phyloP scores from a whole-genome alignment of 1,140 invertebrate genomes.

The Tribolium castaneum region DNA sequence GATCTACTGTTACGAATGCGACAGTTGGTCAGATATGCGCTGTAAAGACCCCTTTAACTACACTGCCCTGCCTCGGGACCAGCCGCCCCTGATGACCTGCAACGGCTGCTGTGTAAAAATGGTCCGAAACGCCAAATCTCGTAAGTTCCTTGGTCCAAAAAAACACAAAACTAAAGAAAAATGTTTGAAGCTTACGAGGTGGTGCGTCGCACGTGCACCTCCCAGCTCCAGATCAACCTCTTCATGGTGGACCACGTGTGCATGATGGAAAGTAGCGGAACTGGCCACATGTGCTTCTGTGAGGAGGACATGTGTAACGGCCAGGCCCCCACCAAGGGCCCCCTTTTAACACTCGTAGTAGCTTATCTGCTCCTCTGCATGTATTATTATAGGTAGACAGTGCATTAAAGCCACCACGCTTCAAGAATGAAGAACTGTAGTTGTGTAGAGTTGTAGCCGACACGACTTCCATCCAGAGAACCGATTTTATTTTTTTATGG shows the following conservation, averaged over 20 bases:
- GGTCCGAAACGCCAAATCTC: slow-evolving; percentile 87
- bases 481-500: slow-evolving; percentile 7
- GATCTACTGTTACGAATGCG: slow-evolving; percentile 94
- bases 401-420: slow-evolving; percentile 20
- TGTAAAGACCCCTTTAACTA: slow-evolving; percentile 95
- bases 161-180: no score
- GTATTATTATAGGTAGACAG: slow-evolving; percentile 53
- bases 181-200: slow-evolving; percentile 83
- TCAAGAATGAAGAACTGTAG: neutral
- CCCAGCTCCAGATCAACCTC: slow-evolving; percentile 93
- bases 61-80: slow-evolving; percentile 84
- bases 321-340: slow-evolving; percentile 50
- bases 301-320: slow-evolving; percentile 95
- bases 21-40: slow-evolving; percentile 87
- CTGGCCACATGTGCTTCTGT: slow-evolving; percentile 98
- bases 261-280: slow-evolving; percentile 97
- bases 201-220: slow-evolving; percentile 89
- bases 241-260: slow-evolving; percentile 98
- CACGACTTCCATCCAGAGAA: slow-evolving; percentile 6
- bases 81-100: slow-evolving; percentile 86
- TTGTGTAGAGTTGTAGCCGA: neutral
- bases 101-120: slow-evolving; percentile 96
- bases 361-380: slow-evolving; percentile 55
- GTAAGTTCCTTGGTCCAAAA: slow-evolving; percentile 69
- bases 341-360: slow-evolving; percentile 52